These are phyloP conservation scores for Tragelaphus imberbis DNA, from an alignment of 2,113 vertebrate species.

Conservation along the genomic window DNA sequence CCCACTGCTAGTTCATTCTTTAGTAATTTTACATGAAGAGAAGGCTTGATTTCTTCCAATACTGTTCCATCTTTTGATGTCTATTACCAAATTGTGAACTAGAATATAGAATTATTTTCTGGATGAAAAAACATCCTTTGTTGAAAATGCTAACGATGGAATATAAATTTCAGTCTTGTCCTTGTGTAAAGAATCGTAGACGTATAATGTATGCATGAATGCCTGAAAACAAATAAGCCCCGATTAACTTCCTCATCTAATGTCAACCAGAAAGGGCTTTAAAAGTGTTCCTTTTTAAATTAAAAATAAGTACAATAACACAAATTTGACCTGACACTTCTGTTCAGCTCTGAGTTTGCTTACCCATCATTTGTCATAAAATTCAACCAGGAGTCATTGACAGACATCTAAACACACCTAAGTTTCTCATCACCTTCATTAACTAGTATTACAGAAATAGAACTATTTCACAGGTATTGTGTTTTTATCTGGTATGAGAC, in stretches of 20 bases:
- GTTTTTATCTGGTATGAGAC: background rate
- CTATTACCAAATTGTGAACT: background rate
- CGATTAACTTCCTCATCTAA: background rate
- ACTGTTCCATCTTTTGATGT: background rate
- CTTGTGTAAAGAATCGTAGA: background rate
- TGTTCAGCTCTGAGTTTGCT: background rate
- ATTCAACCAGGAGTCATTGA: background rate
- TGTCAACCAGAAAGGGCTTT: background rate
- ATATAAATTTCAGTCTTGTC: background rate
- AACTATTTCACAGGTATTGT: background rate
- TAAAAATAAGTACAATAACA: background rate
- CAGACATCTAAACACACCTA: background rate
- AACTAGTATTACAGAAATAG: background rate
- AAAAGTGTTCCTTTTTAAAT: background rate
- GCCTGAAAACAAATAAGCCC: background rate
- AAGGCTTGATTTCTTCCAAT: background rate
- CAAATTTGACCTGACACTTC: background rate
- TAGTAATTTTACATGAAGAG: background rate
- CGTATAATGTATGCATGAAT: too few relatives aligned
- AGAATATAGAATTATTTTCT: background rate
- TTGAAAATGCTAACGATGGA: background rate
- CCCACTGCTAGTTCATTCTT: background rate
- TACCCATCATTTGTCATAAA: background rate
- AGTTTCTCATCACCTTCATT: background rate
- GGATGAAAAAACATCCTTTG: background rate